phyloP scores from a whole-genome alignment of 2,113 vertebrate genomes.

The Galemys pyrenaicus region DNA sequence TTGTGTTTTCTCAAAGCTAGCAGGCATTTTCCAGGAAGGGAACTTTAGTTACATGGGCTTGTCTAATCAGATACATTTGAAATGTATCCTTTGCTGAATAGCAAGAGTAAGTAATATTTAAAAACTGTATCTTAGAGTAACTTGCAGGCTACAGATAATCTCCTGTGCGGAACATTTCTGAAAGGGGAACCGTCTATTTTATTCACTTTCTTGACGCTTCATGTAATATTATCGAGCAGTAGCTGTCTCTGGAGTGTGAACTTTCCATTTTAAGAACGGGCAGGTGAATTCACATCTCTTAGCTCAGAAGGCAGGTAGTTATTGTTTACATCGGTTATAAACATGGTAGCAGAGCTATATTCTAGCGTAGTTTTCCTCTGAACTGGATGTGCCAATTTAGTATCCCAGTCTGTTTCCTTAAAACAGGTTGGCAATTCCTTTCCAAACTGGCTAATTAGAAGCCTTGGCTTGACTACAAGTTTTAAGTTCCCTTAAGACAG shows the following conservation, averaged over 20 bases:
- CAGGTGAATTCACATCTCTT: conserved; percentile 19
- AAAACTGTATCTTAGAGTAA: conserved; percentile 10
- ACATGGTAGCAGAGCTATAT: background rate
- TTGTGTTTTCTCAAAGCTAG: conserved; percentile 34
- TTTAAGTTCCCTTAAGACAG: background rate
- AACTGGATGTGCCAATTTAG: background rate
- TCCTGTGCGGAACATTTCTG: background rate
- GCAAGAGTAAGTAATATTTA: conserved; percentile 45
- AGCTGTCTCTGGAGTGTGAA: background rate
- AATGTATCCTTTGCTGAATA: conserved; percentile 52
- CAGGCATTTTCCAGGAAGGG: conserved; percentile 38
- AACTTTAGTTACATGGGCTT: conserved; percentile 54
- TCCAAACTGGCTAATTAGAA: background rate
- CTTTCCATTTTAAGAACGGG: background rate
- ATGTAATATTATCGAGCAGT: background rate
- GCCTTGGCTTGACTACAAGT: background rate
- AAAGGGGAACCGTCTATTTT: background rate
- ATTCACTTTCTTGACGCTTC: background rate
- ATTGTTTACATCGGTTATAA: conserved; percentile 10
- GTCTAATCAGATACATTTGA: conserved; percentile 63
- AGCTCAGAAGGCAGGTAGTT: conserved; percentile 35
- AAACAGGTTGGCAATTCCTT: background rate
- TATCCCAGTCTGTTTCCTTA: background rate
- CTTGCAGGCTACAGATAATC: conserved; percentile 35
- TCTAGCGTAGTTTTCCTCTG: background rate